phyloP scores from a whole-genome alignment of 1,140 invertebrate species.

The Euschistus heros region DNA sequence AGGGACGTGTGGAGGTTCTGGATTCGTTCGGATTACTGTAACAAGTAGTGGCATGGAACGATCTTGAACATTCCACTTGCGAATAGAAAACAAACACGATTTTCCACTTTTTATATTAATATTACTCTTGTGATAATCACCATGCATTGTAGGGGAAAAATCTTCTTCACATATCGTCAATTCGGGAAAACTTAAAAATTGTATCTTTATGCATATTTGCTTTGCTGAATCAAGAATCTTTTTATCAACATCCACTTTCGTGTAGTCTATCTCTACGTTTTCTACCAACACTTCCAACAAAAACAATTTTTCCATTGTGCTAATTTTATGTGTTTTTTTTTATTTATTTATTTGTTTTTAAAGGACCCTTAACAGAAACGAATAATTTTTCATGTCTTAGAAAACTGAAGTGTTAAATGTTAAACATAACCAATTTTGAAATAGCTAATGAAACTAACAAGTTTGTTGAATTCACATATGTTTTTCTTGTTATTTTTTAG shows the following conservation, averaged over 20 bases:
- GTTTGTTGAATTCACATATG: too few relatives aligned
- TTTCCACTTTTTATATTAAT: constrained; percentile 37
- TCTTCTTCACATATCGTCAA: constrained; percentile 35
- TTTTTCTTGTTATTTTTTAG: too few relatives aligned
- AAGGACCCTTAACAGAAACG: too few relatives aligned
- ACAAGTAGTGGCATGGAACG: background rate
- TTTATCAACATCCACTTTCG: constrained; percentile 3
- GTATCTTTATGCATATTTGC: constrained; percentile 22
- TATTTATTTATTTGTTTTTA: too few relatives aligned
- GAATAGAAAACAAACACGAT: constrained; percentile 38
- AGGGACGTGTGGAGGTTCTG: constrained; percentile 26
- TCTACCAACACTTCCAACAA: constrained; percentile 4
- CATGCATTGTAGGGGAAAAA: constrained; percentile 30
- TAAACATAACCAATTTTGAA: too few relatives aligned
- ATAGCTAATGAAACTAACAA: too few relatives aligned
- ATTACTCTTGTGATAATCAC: constrained; percentile 27
- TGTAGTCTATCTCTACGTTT: constrained; percentile 1
- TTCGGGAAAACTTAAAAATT: constrained; percentile 35
- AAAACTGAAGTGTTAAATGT: too few relatives aligned
- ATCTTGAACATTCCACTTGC: constrained; percentile 18
- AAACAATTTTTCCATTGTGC: background rate
- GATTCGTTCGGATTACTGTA: background rate
- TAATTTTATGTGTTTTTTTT: too few relatives aligned
- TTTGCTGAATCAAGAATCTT: constrained; percentile 4
- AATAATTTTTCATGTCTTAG: too few relatives aligned